Conservation (phyloP, 2,113 vertebrate species). For the Ceuthmochares aereus region DNA sequence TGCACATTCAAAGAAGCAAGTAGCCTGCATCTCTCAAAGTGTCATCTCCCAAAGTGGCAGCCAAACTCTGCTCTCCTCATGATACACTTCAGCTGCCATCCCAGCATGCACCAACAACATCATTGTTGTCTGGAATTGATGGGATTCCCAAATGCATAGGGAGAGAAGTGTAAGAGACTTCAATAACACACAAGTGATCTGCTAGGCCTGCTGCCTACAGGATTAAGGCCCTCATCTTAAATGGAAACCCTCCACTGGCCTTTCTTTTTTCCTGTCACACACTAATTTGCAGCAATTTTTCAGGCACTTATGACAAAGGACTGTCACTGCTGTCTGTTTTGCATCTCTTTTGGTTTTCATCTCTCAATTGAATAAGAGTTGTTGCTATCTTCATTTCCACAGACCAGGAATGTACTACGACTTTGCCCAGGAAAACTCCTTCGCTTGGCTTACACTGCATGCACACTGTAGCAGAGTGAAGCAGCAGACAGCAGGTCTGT, state of each 20-base stretch:
- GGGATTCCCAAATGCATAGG: rapidly evolving
- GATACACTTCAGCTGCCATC: rapidly evolving
- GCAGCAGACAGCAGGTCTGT: background rate
- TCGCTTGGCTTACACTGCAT: background rate
- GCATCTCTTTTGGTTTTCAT: background rate
- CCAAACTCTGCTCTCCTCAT: background rate
- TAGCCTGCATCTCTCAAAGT: background rate
- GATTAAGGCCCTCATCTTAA: background rate
- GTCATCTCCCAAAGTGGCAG: background rate
- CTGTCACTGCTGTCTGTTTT: background rate
- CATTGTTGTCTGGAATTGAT: background rate
- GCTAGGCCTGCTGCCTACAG: background rate
- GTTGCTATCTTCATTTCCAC: background rate
- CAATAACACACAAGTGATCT: background rate
- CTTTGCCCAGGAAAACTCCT: background rate
- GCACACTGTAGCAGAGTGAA: background rate
- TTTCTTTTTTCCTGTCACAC: background rate
- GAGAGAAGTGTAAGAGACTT: background rate
- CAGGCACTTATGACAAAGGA: background rate
- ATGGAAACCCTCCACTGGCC: background rate
- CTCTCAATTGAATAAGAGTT: background rate
- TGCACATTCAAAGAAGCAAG: rapidly evolving
- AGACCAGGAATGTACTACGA: background rate
- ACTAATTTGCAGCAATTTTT: background rate
- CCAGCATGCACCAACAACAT: rapidly evolving